Evolutionary conservation across 2,113 vertebrate genomes (phyloP).

Genomic region (Heterocephalus glaber): DNA sequence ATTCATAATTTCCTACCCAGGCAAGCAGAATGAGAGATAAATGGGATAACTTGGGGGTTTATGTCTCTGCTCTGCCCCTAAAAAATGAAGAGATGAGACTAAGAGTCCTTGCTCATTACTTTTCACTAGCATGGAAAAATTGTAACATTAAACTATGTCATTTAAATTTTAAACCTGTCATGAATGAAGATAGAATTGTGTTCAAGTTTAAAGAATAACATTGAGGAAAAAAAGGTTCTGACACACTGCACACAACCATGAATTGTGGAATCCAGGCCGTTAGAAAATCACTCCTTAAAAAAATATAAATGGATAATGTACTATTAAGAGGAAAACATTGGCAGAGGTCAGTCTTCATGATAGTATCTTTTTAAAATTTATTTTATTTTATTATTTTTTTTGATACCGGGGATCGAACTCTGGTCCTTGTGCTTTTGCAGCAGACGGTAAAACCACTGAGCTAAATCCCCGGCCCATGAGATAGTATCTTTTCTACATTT

Average conservation of each 20-base stretch:
- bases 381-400: too few species aligned
- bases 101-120: background rate
- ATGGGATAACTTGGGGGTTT: too few species aligned
- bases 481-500: background rate
- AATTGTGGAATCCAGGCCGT: background rate
- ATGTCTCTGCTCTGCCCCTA: background rate
- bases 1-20: too few species aligned
- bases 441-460: too few species aligned
- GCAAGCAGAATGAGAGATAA: too few species aligned
- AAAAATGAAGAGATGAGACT: background rate
- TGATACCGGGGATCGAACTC: too few species aligned
- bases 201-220: constrained; percentile 50
- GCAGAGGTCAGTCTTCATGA: background rate
- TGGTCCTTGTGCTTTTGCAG: too few species aligned
- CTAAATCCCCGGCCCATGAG: too few species aligned
- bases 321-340: background rate
- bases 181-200: background rate
- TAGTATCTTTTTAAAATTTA: too few species aligned
- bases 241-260: background rate
- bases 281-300: constrained; percentile 26
- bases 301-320: background rate
- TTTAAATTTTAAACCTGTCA: background rate
- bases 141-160: background rate
- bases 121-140: background rate
- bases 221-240: constrained; percentile 5